phyloP scores from a whole-genome alignment of 2,797 vertebrate species.

The Paguma larvata region DNA sequence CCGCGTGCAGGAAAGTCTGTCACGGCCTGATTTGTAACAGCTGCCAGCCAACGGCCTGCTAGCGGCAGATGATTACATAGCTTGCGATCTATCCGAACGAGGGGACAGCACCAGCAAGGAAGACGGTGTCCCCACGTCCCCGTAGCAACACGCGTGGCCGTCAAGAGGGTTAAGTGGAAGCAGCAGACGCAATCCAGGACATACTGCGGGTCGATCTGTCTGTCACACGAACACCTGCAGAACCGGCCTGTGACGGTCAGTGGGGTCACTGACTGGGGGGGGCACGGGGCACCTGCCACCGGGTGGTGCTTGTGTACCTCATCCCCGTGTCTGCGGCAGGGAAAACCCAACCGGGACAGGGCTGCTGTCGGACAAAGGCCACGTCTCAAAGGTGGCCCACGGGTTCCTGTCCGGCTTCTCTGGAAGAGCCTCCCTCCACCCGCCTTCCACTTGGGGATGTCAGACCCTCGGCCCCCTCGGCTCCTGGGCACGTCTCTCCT shows the following conservation, averaged over 20 bases:
- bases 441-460: not conserved
- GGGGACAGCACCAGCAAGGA: not conserved
- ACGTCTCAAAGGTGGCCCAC: rapidly evolving
- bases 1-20: not conserved
- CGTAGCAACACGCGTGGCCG: rapidly evolving
- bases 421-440: not conserved
- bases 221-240: rapidly evolving
- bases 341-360: not conserved
- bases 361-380: not conserved
- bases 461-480: rapidly evolving
- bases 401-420: not conserved
- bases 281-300: rapidly evolving
- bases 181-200: rapidly evolving
- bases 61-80: rapidly evolving
- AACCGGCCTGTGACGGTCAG: rapidly evolving
- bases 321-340: not conserved
- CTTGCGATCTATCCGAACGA: rapidly evolving
- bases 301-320: not conserved
- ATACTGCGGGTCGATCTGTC: rapidly evolving
- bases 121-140: not conserved
- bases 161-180: rapidly evolving
- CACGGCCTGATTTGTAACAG: rapidly evolving
- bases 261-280: too few relatives aligned
- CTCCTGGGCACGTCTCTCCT: not conserved
- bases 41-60: too few relatives aligned